phyloP scores from a whole-genome alignment of 2,113 vertebrate species.

The Triplophysa siluroides region DNA sequence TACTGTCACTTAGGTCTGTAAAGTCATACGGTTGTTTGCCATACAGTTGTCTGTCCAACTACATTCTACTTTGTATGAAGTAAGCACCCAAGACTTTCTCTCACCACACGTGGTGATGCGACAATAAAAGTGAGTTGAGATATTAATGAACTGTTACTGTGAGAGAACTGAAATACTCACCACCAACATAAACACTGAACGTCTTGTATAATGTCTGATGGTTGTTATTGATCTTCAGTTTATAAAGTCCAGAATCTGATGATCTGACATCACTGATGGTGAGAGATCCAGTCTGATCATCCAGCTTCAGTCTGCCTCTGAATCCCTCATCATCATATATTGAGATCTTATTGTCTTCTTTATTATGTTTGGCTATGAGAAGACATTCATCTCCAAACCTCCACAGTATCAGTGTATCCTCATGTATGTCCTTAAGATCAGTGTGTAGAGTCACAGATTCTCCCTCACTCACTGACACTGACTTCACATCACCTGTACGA shows the following conservation, averaged over 20 bases:
- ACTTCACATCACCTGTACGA: not conserved
- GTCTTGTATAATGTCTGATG: not conserved
- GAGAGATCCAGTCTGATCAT: not conserved
- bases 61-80: no score
- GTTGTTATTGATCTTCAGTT: not conserved
- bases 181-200: not conserved
- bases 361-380: not conserved
- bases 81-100: no score
- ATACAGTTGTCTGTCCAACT: no score
- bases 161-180: not conserved
- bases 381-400: not conserved
- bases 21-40: no score
- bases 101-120: no score
- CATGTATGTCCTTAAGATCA: not conserved
- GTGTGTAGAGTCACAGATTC: not conserved
- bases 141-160: no score
- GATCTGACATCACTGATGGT: not conserved
- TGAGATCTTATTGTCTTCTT: not conserved
- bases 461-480: not conserved
- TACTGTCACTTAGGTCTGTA: no score
- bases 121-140: no score
- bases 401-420: not conserved
- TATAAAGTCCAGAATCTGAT: not conserved
- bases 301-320: not conserved
- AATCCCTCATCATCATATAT: not conserved